These are phyloP conservation scores for Gallinago media DNA, from an alignment of 2,113 vertebrate species.

Conservation along the genomic window DNA sequence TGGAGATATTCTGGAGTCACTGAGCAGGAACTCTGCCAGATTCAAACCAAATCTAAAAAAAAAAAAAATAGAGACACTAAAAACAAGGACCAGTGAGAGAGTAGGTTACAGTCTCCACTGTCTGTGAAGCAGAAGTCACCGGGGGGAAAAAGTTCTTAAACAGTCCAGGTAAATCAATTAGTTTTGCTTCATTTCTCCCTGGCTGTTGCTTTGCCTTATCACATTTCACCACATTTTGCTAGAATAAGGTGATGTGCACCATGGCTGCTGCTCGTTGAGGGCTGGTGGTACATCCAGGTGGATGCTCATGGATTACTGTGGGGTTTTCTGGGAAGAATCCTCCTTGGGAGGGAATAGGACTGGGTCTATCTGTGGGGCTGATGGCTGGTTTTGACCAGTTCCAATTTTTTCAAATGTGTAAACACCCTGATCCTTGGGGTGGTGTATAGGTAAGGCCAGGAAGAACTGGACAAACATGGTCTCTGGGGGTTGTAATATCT, in stretches of 20 bases:
- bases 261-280: neutral
- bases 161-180: neutral
- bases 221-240: neutral
- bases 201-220: neutral
- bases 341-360: neutral
- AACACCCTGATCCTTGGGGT: neutral
- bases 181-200: neutral
- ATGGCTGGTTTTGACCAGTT: neutral
- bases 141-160: neutral
- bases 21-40: neutral
- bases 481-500: neutral
- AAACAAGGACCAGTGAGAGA: neutral
- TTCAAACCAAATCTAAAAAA: neutral
- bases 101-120: neutral
- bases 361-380: accelerated
- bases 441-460: accelerated
- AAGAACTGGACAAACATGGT: neutral
- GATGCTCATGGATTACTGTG: neutral
- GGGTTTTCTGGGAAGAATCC: neutral
- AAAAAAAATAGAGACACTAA: neutral
- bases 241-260: neutral
- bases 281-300: neutral
- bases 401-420: neutral
- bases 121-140: neutral
- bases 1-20: neutral